Evolutionary conservation across 92 coral and sea anemone genomes (phyloP), one percentile per base, ranked within the genome.

Genomic region (Epizoanthus illoricatus): DNA sequence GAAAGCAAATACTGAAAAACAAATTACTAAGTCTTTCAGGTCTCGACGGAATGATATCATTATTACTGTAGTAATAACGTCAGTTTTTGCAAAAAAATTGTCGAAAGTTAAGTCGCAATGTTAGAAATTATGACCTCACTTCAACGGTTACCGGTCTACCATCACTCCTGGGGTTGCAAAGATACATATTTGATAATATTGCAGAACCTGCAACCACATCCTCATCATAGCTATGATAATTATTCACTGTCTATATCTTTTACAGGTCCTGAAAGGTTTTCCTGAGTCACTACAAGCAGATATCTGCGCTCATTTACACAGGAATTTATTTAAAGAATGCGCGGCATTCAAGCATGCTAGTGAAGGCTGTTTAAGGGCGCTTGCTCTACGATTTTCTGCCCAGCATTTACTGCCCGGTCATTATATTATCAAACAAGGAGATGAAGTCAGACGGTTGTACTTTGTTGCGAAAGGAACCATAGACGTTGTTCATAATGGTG

Each of bases 211-310:
- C 1, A 28, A 28, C 33, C 33, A 28, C 33, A 0, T 28, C 33
- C 33, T 28, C 33, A 28, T 1, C 1, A 28, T 0, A 28, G 33
- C 33, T 28, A 28, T 28, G 33, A 28, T 28, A 28, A 28, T 28
- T 28, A 28, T 28, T 28, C 33, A 28, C 1, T 28, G 0, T 28
- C 40, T 60, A n/a, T 4, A 20, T 85, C 52, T 65, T 24, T 83
- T 89, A 15, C 67, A 95, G 98, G 98, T 95, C 55, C 89, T 95
- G 18, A 85, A 87, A 54, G 84, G 96, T 28, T 96, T 96, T 66
- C 99, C 99, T 0, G 99, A 96, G 69, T 91, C 94, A 4, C 90
- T 96, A 52, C 94, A 91, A 74, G 97, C 92, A 18, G 99, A 96
- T 65, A 92, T 96, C 36, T 91, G 99, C 66, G 93, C 90, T 75